Percentiles rank a stretch among this genome's conserved stretches.
phyloP scores from a whole-genome alignment of 2,797 vertebrate species.

The Sebastes nivosus region DNA sequence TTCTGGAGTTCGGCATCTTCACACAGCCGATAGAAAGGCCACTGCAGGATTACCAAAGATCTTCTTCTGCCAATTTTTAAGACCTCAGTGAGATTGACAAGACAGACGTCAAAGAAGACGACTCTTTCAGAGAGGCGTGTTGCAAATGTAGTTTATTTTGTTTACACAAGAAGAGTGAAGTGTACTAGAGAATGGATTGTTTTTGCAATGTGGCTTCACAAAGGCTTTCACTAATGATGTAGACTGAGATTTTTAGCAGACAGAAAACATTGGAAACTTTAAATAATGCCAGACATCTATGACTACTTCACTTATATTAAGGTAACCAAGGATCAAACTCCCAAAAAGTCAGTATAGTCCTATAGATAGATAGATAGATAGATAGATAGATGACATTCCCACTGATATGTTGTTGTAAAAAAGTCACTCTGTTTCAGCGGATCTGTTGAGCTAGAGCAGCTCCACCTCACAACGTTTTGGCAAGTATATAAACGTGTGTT shows the following conservation, averaged over 20 bases:
- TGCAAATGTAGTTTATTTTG: conserved; percentile 12
- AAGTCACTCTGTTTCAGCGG: conserved; percentile 72
- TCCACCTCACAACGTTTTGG: conserved; percentile 65
- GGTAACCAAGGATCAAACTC: conserved; percentile 4
- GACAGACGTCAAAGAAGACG: not conserved
- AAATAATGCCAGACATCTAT: not conserved
- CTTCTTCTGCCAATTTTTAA: not conserved
- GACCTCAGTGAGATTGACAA: conserved; percentile 11
- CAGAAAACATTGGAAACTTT: not conserved
- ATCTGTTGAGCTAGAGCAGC: conserved; percentile 70
- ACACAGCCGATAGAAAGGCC: not conserved
- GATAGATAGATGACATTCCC: not conserved
- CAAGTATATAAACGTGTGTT: conserved; percentile 73
- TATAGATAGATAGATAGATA: not conserved
- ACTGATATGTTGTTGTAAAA: conserved; percentile 35
- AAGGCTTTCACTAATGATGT: no score
- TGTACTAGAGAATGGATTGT: not conserved
- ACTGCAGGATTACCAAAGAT: not conserved
- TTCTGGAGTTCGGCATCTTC: not conserved
- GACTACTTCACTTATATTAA: not conserved
- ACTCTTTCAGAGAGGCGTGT: not conserved
- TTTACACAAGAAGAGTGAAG: conserved; percentile 3
- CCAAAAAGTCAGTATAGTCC: not conserved
- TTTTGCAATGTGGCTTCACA: no score
- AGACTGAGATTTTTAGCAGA: not conserved